Conservation (phyloP, 2,113 vertebrate genomes). For the Zeus faber region DNA sequence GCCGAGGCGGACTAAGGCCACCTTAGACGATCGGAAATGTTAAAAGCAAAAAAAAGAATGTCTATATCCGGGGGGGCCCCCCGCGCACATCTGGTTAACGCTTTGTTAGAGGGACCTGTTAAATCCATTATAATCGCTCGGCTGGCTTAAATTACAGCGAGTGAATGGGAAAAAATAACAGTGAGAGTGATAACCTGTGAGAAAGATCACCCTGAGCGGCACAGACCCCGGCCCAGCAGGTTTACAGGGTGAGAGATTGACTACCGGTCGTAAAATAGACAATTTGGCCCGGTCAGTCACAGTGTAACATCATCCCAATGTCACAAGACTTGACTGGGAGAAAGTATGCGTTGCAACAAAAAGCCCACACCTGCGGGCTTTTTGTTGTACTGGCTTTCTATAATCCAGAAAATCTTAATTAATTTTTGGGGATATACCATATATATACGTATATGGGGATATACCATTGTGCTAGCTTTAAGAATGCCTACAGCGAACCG, state of each 20-base stretch:
- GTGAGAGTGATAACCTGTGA: constrained; percentile 61
- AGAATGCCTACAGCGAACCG: not conserved
- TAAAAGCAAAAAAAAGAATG: constrained; percentile 20
- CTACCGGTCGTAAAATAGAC: constrained; percentile 53
- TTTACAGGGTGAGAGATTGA: constrained; percentile 68
- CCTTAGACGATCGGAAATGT: constrained; percentile 42
- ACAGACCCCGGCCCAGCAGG: too few relatives aligned
- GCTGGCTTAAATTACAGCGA: constrained; percentile 60
- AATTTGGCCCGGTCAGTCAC: constrained; percentile 38
- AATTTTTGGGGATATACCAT: too few relatives aligned
- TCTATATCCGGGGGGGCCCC: too few relatives aligned
- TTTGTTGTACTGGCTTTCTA: too few relatives aligned
- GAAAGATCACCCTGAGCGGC: constrained; percentile 44
- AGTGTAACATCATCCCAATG: constrained; percentile 46
- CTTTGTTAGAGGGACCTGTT: constrained; percentile 44
- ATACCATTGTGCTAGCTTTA: too few relatives aligned
- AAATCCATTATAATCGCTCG: constrained; percentile 61
- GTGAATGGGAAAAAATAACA: constrained; percentile 45
- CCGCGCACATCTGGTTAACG: constrained; percentile 53
- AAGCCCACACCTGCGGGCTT: too few relatives aligned
- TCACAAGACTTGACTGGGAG: constrained; percentile 32
- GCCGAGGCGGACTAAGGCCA: constrained; percentile 37
- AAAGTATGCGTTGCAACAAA: constrained; percentile 21
- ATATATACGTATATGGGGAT: too few relatives aligned
- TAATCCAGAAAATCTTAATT: too few relatives aligned